phyloP scores from a whole-genome alignment of 2,797 vertebrate genomes.

The Kryptopterus vitreolus region DNA sequence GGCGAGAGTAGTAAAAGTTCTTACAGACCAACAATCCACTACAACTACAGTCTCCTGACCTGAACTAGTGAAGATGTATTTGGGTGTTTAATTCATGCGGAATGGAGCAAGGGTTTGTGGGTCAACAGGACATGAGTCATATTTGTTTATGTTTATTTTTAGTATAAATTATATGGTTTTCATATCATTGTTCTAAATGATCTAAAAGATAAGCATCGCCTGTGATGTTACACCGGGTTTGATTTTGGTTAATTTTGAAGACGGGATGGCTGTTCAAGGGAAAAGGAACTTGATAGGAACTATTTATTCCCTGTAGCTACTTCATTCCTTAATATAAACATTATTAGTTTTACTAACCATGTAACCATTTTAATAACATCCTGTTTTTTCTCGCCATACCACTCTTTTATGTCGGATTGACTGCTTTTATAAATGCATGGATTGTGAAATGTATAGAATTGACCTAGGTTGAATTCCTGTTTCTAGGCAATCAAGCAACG shows the following conservation, averaged over 20 bases:
- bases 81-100: neutral
- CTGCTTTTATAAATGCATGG: neutral
- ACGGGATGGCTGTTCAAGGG: neutral
- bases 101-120: neutral
- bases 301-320: neutral
- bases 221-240: neutral
- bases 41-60: neutral
- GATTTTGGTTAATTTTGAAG: neutral
- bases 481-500: constrained; percentile 80
- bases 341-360: too few species aligned
- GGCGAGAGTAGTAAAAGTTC: neutral
- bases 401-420: too few species aligned
- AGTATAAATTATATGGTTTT: too few species aligned
- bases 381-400: too few species aligned
- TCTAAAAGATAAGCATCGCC: neutral
- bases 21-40: too few species aligned
- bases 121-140: too few species aligned
- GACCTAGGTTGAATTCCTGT: constrained; percentile 11
- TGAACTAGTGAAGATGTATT: neutral
- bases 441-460: too few species aligned
- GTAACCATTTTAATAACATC: too few species aligned
- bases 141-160: neutral
- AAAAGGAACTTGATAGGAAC: neutral
- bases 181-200: neutral
- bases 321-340: neutral